Base-by-base conservation (phyloP, 2,888 invertebrate species). In the Troides helena region DNA sequence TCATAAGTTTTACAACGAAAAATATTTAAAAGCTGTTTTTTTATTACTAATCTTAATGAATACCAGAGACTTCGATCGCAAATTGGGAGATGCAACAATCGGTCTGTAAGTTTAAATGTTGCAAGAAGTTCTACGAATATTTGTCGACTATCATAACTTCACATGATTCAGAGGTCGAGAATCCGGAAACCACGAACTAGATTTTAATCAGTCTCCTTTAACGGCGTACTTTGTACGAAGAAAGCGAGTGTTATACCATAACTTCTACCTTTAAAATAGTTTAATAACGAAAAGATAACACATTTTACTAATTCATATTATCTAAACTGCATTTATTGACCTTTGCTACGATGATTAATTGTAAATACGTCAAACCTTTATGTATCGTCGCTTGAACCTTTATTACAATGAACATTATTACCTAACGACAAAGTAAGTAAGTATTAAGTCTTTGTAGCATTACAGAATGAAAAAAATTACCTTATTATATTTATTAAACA, bases 101-200 rank as follows among this genome's bases (percentile, higher is more conserved):
- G 0, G 7, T 18, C 14, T 50, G 10, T 50, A 43, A 1, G 10
- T 43, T 43, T 2, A 10, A 46, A 46, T 46, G 46, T 12, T 14
- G 14, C 10, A 14, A 12, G 46, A 46, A 12, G 46, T 14, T 46
- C 46, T 46, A 10, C 5, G 46, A 14, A 12, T 12, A 17, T 46
- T 46, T 46, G 46, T 46, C 12, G 14, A 12, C 14, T 46, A 46
- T 46, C 14, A 46, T 4, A 46, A 4, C 46, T 46, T 12, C 14
- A 14, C 3, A 1, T 12, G 46, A 46, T 14, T 46, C 39, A 39
- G 12, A 46, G 14, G 46, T 39, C 14, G 23, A 65, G 43, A 58
- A 65, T 58, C 39, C 39, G 57, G 23, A 65, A 65, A 65, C n/a
- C 56, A 21, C 1, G 21, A 56, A 14, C 56, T 56, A 56, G 56